These are phyloP conservation scores for Eolophus roseicapilla DNA, from an alignment of 2,113 vertebrate species.

Conservation along the genomic window DNA sequence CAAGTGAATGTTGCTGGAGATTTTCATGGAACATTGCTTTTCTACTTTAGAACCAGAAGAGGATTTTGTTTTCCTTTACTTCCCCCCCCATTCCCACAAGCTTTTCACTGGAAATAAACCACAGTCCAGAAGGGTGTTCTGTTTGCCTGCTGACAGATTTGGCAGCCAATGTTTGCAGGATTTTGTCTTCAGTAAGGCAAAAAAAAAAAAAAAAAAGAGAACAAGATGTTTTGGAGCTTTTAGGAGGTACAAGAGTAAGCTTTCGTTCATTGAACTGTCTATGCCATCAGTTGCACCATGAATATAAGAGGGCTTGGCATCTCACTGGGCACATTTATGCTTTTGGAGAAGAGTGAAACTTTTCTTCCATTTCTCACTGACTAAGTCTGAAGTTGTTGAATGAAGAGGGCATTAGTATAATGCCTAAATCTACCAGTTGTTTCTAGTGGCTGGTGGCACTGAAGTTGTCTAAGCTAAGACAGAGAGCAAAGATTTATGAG, in stretches of 20 bases:
- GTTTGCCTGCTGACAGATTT: not conserved
- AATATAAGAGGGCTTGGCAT: not conserved
- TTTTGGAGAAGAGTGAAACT: not conserved
- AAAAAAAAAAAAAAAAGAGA: not conserved
- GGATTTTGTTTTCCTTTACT: not conserved
- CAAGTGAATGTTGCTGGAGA: not conserved
- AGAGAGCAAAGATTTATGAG: not conserved
- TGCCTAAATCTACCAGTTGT: not conserved
- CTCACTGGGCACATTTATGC: not conserved
- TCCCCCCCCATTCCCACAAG: not conserved
- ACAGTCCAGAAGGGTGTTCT: not conserved
- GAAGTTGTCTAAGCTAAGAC: not conserved
- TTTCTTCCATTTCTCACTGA: not conserved
- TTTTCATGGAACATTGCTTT: conserved; percentile 1
- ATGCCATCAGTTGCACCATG: not conserved
- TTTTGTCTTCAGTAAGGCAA: not conserved
- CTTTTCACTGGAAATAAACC: not conserved
- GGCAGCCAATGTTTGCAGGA: not conserved
- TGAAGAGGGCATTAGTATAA: not conserved
- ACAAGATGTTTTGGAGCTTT: not conserved
- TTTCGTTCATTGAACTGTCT: not conserved
- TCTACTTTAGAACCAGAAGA: not conserved
- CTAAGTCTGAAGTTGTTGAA: not conserved
- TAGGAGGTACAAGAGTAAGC: not conserved
- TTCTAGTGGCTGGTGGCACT: not conserved